Evolutionary conservation across 1,140 invertebrate species (phyloP).

Genomic region (Odontomachus brunneus): DNA sequence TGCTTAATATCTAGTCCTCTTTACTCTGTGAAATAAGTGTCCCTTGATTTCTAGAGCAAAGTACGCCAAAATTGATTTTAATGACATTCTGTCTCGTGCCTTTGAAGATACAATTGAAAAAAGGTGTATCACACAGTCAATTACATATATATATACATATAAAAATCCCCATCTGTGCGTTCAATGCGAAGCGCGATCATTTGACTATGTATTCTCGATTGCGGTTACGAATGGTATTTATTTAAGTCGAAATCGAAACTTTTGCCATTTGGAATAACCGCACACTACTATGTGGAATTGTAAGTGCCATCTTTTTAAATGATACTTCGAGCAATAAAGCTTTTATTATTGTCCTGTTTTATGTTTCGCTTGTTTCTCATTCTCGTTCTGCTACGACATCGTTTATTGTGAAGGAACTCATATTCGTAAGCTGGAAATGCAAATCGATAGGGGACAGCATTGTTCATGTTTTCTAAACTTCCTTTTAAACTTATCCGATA

Average conservation of each 20-base stretch:
- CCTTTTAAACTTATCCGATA: background rate
- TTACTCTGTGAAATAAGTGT: background rate
- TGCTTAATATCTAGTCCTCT: conserved; percentile 63
- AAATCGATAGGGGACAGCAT: background rate
- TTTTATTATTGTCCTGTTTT: conserved; percentile 34
- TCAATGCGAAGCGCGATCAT: conserved; percentile 38
- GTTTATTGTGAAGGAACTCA: background rate
- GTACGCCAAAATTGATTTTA: background rate
- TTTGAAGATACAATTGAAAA: conserved; percentile 6
- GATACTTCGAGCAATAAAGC: conserved; percentile 47
- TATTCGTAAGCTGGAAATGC: conserved; percentile 10
- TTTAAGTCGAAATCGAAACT: conserved; percentile 21
- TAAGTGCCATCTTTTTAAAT: conserved; percentile 52
- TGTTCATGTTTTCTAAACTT: background rate
- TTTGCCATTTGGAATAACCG: background rate
- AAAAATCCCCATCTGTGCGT: background rate
- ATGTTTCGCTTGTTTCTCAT: conserved; percentile 18
- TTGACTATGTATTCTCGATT: conserved; percentile 39
- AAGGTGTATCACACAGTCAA: no score
- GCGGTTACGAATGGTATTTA: conserved; percentile 32
- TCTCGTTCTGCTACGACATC: background rate
- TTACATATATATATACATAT: no score
- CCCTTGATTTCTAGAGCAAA: conserved; percentile 13
- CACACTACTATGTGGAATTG: conserved; percentile 29
- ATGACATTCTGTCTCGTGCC: background rate